Percentiles rank a stretch among this genome's conserved stretches.
Evolutionary conservation across 2,888 invertebrate species (phyloP).

Genomic region (Synergus laeviventris): DNA sequence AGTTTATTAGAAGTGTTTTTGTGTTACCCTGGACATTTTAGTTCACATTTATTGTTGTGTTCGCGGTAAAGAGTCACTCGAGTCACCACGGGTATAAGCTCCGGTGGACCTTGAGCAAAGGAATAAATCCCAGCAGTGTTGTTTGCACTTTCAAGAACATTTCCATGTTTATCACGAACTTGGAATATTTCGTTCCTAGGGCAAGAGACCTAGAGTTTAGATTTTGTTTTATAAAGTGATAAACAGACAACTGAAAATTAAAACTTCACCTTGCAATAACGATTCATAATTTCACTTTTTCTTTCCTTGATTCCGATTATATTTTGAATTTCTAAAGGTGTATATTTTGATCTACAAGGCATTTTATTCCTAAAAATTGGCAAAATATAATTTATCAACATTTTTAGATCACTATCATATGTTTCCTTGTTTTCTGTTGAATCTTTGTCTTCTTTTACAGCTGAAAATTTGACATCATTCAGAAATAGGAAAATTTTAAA

Average conservation of each 20-base stretch:
- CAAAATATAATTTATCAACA: slow-evolving; percentile 61
- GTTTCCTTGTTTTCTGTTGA: background rate
- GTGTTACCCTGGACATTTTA: slow-evolving; percentile 79
- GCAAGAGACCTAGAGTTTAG: slow-evolving; percentile 74
- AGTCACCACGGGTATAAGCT: slow-evolving; percentile 74
- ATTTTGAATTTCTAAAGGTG: slow-evolving; percentile 75
- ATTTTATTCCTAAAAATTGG: slow-evolving; percentile 78
- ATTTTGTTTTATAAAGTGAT: background rate
- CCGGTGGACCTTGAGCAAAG: slow-evolving; percentile 77
- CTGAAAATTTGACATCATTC: background rate
- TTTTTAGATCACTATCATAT: slow-evolving; percentile 30
- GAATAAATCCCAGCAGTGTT: slow-evolving; percentile 81
- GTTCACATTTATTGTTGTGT: slow-evolving; percentile 70
- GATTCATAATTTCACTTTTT: slow-evolving; percentile 78
- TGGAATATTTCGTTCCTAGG: slow-evolving; percentile 76
- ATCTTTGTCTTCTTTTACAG: background rate
- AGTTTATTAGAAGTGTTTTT: slow-evolving; percentile 49
- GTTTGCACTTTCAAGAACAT: slow-evolving; percentile 79
- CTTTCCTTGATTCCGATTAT: slow-evolving; percentile 74
- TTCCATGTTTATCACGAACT: slow-evolving; percentile 77
- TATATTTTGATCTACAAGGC: slow-evolving; percentile 79
- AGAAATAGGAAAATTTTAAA: background rate
- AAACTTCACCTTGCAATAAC: slow-evolving; percentile 77
- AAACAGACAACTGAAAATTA: background rate
- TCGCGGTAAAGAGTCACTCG: slow-evolving; percentile 74